Percentiles rank a stretch among this genome's conserved stretches.
These are phyloP conservation scores for Achroia grisella DNA, from an alignment of 1,140 invertebrate genomes.

Conservation along the genomic window DNA sequence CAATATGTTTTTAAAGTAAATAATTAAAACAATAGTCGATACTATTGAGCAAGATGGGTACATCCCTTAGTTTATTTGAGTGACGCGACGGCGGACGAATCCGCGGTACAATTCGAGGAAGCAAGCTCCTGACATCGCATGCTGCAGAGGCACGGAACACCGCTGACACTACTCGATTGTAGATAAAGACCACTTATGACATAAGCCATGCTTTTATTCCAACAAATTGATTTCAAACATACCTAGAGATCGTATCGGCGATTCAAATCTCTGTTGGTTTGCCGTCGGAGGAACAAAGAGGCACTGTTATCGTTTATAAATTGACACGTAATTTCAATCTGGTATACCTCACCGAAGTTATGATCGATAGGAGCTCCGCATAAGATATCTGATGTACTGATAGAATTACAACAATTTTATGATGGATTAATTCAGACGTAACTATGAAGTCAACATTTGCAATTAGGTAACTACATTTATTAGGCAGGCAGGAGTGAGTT, in stretches of 20 bases:
- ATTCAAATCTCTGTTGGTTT: constrained; percentile 17
- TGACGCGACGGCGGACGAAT: constrained; percentile 30
- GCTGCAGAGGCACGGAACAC: constrained; percentile 36
- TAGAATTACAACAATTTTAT: no score
- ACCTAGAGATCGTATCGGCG: constrained; percentile 16
- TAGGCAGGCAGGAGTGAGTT: no score
- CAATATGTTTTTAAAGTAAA: no score
- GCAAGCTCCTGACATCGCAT: constrained; percentile 29
- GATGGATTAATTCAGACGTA: no score
- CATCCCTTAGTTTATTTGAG: constrained; percentile 24
- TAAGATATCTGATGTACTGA: constrained; percentile 1
- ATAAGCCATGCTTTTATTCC: constrained; percentile 48
- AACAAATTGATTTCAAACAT: constrained; percentile 63
- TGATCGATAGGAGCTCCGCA: constrained; percentile 23
- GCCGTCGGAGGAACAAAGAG: constrained; percentile 17
- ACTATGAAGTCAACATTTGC: no score
- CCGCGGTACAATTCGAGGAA: constrained; percentile 49
- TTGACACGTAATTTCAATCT: constrained; percentile 30
- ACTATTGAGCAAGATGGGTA: neutral
- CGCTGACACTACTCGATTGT: constrained; percentile 50
- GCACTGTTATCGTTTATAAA: constrained; percentile 29
- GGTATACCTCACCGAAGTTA: constrained; percentile 16
- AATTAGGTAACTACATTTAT: no score
- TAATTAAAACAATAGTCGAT: constrained; percentile 15
- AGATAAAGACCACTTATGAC: constrained; percentile 62